Evolutionary conservation across 2,797 vertebrate genomes (phyloP), one percentile per base, ranked within the genome.

Genomic region (Labeo calbasu): DNA sequence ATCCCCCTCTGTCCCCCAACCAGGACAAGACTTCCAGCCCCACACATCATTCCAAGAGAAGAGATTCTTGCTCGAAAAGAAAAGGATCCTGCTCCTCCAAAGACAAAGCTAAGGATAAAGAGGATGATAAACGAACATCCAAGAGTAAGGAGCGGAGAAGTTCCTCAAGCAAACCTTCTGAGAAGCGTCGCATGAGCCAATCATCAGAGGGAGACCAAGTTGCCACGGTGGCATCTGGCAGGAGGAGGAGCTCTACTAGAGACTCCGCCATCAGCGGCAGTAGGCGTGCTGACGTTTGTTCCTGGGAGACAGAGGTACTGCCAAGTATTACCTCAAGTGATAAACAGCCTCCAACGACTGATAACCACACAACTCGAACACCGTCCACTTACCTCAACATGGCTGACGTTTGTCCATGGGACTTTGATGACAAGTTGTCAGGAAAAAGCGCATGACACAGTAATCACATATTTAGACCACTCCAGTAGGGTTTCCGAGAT

Each of bases 11-110:
- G 25, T 94, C 96, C 78, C 93, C 96, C 59, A 96, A 95, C 89
- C 94, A 95, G 88, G 96, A 96, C 88, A 96, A 89, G 94, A 92
- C 92, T 90, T 96, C 92, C 89, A 95, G 94, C 92, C 88, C 96
- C 88, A 96, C 92, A 63, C 89, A 92, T 5, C 93, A 94, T 92
- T 91, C 93, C 92, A 97, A 96, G 92, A 95, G 95, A 93, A 92
- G 89, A 91, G 90, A 91, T 86, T 93, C 93, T 76, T 90, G 93
- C 89, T 92, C 77, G 25, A 99, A 97, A 91, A 95, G 95, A 90
- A 97, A 95, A 93, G 94, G 92, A 88, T 94, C 93, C 75, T 93
- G 94, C 91, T 95, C 95, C 0, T 93, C 93, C 79, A 94, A 92
- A 76, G 83, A 65, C 21, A 89, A 87, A 43, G 50, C 69, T 19